A percentile compares a stretch with the other conserved stretches of the same genome.
These are phyloP conservation scores for Sesia bembeciformis DNA, from an alignment of 2,888 invertebrate genomes.

Conservation along the genomic window DNA sequence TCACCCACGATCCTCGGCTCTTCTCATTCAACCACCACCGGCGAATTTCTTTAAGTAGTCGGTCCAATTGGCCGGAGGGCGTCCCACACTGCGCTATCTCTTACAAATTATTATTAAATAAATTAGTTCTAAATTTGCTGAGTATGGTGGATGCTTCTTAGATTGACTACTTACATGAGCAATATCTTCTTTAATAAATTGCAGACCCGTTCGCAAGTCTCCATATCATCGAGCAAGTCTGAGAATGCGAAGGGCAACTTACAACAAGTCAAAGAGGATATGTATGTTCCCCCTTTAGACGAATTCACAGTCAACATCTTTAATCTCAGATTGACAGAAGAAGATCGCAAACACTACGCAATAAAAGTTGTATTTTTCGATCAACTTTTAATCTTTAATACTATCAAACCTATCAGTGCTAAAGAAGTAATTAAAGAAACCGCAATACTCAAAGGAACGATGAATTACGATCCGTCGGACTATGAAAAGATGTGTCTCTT, in stretches of 20 bases:
- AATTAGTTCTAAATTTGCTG: no score
- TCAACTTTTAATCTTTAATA: conserved; percentile 30
- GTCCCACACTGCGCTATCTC: no score
- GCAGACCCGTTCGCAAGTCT: conserved; percentile 22
- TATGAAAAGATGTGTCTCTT: conserved; percentile 53
- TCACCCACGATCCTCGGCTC: no score
- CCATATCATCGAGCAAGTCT: conserved; percentile 15
- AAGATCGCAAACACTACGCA: conserved; percentile 21
- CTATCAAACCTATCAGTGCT: conserved; percentile 27
- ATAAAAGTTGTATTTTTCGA: conserved; percentile 42
- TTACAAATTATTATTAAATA: no score
- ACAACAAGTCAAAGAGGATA: conserved; percentile 15
- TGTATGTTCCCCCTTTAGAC: conserved; percentile 25
- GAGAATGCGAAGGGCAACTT: conserved; percentile 3
- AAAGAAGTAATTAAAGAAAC: conserved; percentile 15
- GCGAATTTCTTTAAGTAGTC: no score
- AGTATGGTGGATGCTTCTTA: no score
- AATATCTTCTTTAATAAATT: not conserved
- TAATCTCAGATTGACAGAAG: conserved; percentile 30
- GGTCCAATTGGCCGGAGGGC: no score
- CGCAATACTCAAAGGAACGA: conserved; percentile 25
- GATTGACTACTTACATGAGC: no score
- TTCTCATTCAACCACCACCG: no score
- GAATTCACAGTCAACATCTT: conserved; percentile 29
- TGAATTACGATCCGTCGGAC: conserved; percentile 53